These are phyloP conservation scores for Chamaea fasciata DNA, from an alignment of 2,113 vertebrate species.

Conservation along the genomic window DNA sequence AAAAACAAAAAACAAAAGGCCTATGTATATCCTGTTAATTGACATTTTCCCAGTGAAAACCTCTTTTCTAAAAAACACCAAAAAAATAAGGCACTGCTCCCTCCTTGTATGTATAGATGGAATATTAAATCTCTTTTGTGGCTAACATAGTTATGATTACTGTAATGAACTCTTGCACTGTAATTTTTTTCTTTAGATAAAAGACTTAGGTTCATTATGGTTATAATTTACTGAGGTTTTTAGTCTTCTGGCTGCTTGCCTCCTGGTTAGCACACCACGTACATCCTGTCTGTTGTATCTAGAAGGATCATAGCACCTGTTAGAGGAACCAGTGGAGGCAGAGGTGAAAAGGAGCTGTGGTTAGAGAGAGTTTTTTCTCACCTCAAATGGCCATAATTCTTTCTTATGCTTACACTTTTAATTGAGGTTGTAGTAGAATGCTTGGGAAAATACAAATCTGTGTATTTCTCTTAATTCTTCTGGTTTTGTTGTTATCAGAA, in stretches of 20 bases:
- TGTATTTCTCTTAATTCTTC: not conserved
- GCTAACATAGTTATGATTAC: not conserved
- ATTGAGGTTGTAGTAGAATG: not conserved
- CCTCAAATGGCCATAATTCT: not conserved
- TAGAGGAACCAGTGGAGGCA: not conserved
- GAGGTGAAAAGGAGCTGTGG: not conserved
- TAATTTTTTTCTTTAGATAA: not conserved
- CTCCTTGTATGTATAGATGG: not conserved
- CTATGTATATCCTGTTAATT: not conserved
- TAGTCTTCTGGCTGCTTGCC: not conserved
- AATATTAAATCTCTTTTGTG: not conserved
- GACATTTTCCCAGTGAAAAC: not conserved
- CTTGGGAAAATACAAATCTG: not conserved
- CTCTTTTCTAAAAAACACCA: not conserved
- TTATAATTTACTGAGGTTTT: not conserved
- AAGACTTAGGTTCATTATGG: not conserved
- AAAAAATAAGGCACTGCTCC: accelerated
- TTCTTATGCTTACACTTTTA: not conserved
- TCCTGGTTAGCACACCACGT: not conserved
- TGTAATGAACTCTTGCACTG: not conserved
- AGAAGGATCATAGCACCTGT: not conserved
- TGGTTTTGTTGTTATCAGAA: not conserved
- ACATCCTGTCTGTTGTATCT: not conserved
- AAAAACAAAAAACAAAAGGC: not conserved
- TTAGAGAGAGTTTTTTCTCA: not conserved